Conservation (phyloP, 2,113 vertebrate species). For the Bos javanicus region DNA sequence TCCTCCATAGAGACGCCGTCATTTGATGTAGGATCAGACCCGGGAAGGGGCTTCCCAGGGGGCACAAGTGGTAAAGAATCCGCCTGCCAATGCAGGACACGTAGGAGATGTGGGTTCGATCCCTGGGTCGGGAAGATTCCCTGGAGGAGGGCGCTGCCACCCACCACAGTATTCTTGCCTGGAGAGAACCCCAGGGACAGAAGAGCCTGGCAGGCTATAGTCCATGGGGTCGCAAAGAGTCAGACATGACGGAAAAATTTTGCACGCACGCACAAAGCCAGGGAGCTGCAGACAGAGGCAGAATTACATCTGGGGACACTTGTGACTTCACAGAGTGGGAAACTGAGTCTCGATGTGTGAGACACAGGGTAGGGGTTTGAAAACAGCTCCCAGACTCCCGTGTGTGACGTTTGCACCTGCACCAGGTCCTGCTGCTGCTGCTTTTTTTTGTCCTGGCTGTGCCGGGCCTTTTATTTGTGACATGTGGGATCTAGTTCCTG, state of each 20-base stretch:
- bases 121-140: neutral
- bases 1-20: neutral
- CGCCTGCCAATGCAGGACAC: neutral
- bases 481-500: neutral
- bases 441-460: neutral
- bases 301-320: neutral
- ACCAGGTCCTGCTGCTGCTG: neutral
- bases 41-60: neutral
- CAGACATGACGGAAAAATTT: neutral
- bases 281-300: neutral
- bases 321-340: neutral
- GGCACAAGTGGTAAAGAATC: neutral
- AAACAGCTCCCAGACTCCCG: neutral
- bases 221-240: neutral
- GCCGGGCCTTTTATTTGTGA: neutral
- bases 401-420: neutral
- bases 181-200: neutral
- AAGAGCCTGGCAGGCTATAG: neutral
- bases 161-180: neutral
- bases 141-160: neutral
- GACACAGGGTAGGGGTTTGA: neutral
- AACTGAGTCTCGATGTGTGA: neutral
- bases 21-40: neutral
- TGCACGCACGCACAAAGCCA: neutral
- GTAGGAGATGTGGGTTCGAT: neutral